Percentiles rank a stretch among this genome's conserved stretches.
Conservation (phyloP, 2,797 vertebrate genomes). For the Mormyrus proboscirostris region DNA sequence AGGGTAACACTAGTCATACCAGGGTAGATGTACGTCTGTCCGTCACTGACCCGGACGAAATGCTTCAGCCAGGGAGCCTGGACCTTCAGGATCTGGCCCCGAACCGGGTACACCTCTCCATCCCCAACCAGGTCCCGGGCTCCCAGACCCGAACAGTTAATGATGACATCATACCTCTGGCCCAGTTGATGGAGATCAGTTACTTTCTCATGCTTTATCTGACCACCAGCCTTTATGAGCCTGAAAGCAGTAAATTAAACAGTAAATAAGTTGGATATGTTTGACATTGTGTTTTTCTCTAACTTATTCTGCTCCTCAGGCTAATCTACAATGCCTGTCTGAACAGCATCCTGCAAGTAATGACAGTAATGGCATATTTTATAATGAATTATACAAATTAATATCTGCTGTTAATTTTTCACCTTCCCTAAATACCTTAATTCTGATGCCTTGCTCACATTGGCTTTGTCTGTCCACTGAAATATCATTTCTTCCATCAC, state of each 20-base stretch:
- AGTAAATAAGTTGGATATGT: neutral
- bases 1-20: slow-evolving; percentile 64
- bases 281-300: neutral
- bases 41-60: slow-evolving; percentile 74
- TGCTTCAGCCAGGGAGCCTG: slow-evolving; percentile 83
- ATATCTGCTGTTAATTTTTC: neutral
- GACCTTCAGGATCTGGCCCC: slow-evolving; percentile 80
- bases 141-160: slow-evolving; percentile 83
- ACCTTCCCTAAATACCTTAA: neutral
- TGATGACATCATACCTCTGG: slow-evolving; percentile 64
- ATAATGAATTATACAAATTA: neutral
- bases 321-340: neutral
- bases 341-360: neutral
- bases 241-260: slow-evolving; percentile 47
- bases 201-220: slow-evolving; percentile 58
- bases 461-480: neutral
- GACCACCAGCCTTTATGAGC: slow-evolving; percentile 63
- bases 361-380: neutral
- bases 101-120: slow-evolving; percentile 56
- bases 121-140: slow-evolving; percentile 67
- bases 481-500: neutral
- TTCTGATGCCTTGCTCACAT: neutral
- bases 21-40: slow-evolving; percentile 78
- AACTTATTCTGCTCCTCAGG: neutral
- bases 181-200: slow-evolving; percentile 67